A percentile compares a stretch with the other conserved stretches of the same genome.
phyloP scores from a whole-genome alignment of 2,797 vertebrate species.

The Enteromius radiatus region DNA sequence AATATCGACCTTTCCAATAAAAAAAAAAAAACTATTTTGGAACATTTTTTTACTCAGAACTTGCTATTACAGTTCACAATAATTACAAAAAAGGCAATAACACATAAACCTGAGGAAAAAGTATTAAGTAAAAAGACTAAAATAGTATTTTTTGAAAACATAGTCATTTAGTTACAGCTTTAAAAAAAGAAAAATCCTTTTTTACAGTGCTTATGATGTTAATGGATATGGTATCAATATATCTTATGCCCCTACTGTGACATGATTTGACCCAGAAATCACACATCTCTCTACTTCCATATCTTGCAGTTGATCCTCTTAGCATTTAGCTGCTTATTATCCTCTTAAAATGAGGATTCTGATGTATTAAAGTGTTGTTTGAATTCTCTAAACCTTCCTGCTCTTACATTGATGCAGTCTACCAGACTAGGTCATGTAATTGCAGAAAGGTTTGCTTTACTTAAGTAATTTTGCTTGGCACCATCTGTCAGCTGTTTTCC shows the following conservation, averaged over 20 bases:
- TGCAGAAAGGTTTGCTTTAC: constrained; percentile 16
- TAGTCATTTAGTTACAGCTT: not conserved
- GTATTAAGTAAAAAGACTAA: not conserved
- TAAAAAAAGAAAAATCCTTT: not conserved
- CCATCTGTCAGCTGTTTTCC: constrained; percentile 38
- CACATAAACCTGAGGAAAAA: not conserved
- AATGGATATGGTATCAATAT: not conserved
- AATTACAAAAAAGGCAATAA: not conserved
- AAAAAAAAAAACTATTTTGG: not conserved
- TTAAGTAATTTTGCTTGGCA: constrained; percentile 37
- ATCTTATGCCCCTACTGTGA: not conserved
- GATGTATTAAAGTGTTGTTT: not conserved
- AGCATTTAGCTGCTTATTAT: constrained; percentile 6
- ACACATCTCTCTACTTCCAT: not conserved
- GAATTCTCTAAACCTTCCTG: constrained; percentile 8
- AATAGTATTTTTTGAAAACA: not conserved
- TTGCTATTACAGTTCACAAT: not conserved
- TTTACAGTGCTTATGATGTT: not conserved
- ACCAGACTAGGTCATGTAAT: constrained; percentile 14
- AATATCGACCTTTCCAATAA: too few relatives aligned
- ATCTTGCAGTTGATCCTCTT: constrained; percentile 2
- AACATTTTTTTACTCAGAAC: not conserved
- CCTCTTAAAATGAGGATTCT: not conserved
- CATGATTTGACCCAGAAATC: constrained; percentile 4
- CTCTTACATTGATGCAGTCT: not conserved